phyloP scores from a whole-genome alignment of 2,888 invertebrate species.

The Hipparchia sbordonii region DNA sequence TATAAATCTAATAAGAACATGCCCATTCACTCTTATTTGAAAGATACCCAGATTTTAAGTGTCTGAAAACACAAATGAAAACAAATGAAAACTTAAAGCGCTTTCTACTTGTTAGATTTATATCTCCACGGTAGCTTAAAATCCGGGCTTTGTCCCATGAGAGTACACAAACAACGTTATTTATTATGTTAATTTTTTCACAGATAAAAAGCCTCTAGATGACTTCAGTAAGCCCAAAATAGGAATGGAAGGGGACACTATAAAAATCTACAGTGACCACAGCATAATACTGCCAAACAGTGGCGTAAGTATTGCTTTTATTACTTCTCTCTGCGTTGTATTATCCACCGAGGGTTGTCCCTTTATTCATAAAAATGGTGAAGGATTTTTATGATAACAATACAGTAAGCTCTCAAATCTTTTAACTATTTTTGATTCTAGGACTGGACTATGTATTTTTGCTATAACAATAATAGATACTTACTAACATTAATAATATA shows the following conservation, averaged over 20 bases:
- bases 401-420: background rate
- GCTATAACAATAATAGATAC: too few species aligned
- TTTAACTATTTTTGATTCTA: too few species aligned
- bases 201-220: slow-evolving; percentile 66
- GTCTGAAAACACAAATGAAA: too few species aligned
- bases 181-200: slow-evolving; percentile 40
- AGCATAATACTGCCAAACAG: slow-evolving; percentile 52
- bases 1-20: too few species aligned
- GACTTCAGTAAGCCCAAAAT: slow-evolving; percentile 57
- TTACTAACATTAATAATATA: too few species aligned
- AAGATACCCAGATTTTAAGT: too few species aligned
- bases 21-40: too few species aligned
- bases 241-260: slow-evolving; percentile 52
- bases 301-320: slow-evolving; percentile 55
- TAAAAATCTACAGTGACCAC: slow-evolving; percentile 57
- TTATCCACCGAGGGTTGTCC: background rate
- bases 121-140: too few species aligned
- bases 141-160: background rate
- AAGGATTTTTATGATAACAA: background rate
- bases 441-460: background rate
- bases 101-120: too few species aligned
- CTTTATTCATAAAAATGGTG: background rate
- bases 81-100: too few species aligned
- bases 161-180: background rate
- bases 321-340: background rate